Conservation (phyloP, 2,113 vertebrate genomes). For the Drymodes brunneopygia region DNA sequence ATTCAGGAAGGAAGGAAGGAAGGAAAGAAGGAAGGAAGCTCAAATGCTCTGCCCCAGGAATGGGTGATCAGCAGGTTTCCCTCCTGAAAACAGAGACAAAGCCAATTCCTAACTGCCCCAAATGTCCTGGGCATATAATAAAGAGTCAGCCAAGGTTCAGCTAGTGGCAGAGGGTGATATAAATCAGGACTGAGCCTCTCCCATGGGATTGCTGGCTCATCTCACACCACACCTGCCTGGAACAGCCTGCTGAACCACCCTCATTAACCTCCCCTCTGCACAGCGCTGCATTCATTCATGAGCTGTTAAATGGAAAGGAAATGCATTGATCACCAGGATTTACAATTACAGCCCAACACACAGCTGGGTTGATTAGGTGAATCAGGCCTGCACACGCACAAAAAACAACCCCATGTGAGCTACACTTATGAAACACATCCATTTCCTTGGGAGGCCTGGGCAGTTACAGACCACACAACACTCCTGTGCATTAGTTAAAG, state of each 20-base stretch:
- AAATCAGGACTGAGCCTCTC: background rate
- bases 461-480: background rate
- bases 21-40: background rate
- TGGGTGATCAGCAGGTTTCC: accelerated
- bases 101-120: background rate
- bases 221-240: background rate
- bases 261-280: background rate
- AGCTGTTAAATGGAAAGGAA: background rate
- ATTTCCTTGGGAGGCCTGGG: background rate
- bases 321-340: background rate
- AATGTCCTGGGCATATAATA: background rate
- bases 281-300: background rate
- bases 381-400: background rate
- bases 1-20: too few relatives aligned
- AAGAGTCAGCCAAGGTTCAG: background rate
- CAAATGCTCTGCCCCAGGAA: background rate
- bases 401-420: background rate
- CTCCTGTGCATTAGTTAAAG: background rate
- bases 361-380: background rate
- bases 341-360: background rate
- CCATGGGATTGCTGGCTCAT: background rate
- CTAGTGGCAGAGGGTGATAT: background rate
- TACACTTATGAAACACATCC: background rate
- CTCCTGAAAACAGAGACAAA: background rate
- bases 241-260: background rate